Evolutionary conservation across 2,797 vertebrate species (phyloP).

Genomic region (Galagoides demidoff): DNA sequence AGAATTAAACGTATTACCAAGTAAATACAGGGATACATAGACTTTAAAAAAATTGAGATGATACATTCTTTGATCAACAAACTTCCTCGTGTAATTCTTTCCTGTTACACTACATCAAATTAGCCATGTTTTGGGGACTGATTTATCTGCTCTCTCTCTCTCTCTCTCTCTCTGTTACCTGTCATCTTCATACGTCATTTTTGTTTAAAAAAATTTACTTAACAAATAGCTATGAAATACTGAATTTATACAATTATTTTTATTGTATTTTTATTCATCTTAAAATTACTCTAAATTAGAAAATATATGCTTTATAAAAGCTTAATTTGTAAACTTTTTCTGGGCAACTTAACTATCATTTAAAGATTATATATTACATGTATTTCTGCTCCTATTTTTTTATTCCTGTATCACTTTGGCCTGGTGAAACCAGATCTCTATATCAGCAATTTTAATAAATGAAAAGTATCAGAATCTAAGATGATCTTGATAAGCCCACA

Average conservation of each 20-base stretch:
- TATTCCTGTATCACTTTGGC: neutral
- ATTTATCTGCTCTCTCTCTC: neutral
- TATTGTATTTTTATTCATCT: neutral
- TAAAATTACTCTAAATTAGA: neutral
- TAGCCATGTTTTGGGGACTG: neutral
- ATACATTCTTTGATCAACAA: neutral
- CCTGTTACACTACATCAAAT: neutral
- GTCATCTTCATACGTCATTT: neutral
- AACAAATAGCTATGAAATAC: neutral
- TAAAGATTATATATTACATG: neutral
- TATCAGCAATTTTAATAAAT: neutral
- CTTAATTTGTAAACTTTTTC: neutral
- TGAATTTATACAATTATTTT: neutral
- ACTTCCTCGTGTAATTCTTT: neutral
- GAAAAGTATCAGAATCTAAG: conserved; percentile 15
- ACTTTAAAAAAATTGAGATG: neutral
- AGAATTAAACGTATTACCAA: neutral
- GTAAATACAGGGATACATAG: neutral
- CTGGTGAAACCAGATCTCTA: neutral
- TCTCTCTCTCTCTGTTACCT: neutral
- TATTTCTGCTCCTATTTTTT: neutral
- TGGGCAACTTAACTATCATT: neutral
- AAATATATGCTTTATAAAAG: neutral
- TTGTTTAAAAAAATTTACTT: conserved; percentile 5
- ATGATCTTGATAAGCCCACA: neutral